These are phyloP conservation scores for Drosophila suboccidentalis DNA, from an alignment of 2,888 invertebrate genomes.

Conservation along the genomic window DNA sequence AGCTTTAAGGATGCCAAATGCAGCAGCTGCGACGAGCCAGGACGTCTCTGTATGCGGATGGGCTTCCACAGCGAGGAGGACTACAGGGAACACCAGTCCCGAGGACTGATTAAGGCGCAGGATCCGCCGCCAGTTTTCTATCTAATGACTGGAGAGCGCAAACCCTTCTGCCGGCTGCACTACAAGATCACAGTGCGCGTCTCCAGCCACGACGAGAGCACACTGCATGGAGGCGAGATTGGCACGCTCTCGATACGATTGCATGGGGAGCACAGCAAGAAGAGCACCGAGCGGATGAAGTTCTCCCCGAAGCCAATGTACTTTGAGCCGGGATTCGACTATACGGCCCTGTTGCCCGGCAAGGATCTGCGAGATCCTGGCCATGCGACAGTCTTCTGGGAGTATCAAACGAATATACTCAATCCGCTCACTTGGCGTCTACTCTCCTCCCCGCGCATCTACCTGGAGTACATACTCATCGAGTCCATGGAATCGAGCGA, in stretches of 20 bases:
- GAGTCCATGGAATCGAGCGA: slow-evolving; percentile 90
- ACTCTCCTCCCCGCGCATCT: slow-evolving; percentile 90
- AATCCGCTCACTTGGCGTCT: slow-evolving; percentile 95
- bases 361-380: slow-evolving; percentile 89
- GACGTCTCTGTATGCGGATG: slow-evolving; percentile 90
- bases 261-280: slow-evolving; percentile 88
- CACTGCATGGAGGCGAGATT: slow-evolving; percentile 91
- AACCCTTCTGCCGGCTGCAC: slow-evolving; percentile 94
- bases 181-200: slow-evolving; percentile 91
- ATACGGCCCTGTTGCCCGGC: slow-evolving; percentile 89
- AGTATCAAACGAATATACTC: slow-evolving; percentile 91
- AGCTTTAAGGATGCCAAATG: slow-evolving; percentile 90
- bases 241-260: slow-evolving; percentile 90
- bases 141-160: slow-evolving; percentile 89
- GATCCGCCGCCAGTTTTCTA: slow-evolving; percentile 88
- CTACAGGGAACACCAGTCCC: slow-evolving; percentile 86
- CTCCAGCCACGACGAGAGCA: slow-evolving; percentile 90
- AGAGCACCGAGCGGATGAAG: slow-evolving; percentile 87
- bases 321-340: slow-evolving; percentile 89
- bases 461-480: slow-evolving; percentile 90
- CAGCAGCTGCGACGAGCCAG: slow-evolving; percentile 89
- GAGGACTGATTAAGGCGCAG: slow-evolving; percentile 85
- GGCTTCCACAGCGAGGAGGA: slow-evolving; percentile 88
- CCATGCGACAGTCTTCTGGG: slow-evolving; percentile 91
- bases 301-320: slow-evolving; percentile 87